Conservation (phyloP, 2,888 invertebrate species). For the Gonocerus acuteangulatus region DNA sequence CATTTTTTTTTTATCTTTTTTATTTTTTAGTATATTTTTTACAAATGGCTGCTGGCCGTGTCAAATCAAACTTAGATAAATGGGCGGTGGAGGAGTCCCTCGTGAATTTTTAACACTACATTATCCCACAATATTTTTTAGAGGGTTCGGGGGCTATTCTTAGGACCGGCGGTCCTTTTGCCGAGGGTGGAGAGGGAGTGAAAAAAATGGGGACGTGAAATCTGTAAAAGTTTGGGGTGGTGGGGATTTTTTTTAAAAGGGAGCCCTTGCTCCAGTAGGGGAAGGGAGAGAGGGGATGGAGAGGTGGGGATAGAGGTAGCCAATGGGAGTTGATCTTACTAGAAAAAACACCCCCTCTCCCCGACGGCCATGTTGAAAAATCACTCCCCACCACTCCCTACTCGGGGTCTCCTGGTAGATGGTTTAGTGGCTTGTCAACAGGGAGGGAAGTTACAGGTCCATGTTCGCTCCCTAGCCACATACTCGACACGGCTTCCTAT, state of each 20-base stretch:
- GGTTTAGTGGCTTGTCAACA: too few species aligned
- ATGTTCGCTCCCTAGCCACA: too few species aligned
- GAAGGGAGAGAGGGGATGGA: constrained; percentile 8
- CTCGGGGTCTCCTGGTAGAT: too few species aligned
- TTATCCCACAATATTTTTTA: neutral
- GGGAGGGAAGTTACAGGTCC: neutral
- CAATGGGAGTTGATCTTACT: neutral
- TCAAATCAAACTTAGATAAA: constrained; percentile 15
- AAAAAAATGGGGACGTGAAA: constrained; percentile 1
- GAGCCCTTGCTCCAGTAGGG: neutral
- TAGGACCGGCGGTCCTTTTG: too few species aligned
- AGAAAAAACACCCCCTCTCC: constrained; percentile 2
- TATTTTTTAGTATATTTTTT: too few species aligned
- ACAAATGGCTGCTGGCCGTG: neutral
- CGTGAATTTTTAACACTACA: constrained; percentile 1
- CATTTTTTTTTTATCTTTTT: too few species aligned
- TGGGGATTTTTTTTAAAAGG: neutral
- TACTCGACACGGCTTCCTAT: too few species aligned
- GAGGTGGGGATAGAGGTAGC: neutral
- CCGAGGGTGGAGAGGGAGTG: too few species aligned
- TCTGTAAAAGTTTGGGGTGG: neutral
- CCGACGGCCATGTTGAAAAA: constrained; percentile 13
- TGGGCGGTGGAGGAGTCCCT: neutral
- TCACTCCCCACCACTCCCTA: neutral
- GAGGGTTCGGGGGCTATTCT: neutral